Base-by-base conservation (phyloP, 2,797 vertebrate genomes). In the Spinibarbus caldwelli region DNA sequence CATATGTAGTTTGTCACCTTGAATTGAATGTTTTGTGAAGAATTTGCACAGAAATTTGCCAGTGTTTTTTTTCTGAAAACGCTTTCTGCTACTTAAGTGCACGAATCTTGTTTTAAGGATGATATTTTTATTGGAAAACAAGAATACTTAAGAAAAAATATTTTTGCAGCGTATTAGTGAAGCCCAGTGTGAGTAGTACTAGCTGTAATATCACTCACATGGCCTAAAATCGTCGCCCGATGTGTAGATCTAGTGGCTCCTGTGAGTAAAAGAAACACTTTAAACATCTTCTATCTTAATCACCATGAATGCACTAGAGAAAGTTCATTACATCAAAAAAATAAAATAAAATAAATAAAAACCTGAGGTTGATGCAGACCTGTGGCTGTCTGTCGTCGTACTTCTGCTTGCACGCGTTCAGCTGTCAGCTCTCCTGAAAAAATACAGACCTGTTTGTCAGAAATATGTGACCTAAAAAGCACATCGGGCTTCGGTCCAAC, bases 381-480 rank as follows among this genome's bases (percentile, higher is more conserved):
- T 85, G 86, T 73, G 72, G 81, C 23, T 21, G 45, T 72, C 62
- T n/a, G 86, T 68, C 7, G 62, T 19, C 29, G 78, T 57, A 54
- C 80, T 91, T 90, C 92, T 83, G 80, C 91, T 89, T 87, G 54
- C 57, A 90, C 83, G 67, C 71, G 41, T 14, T 83, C 70, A 73
- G 82, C 81, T 14, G 83, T 96, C 93, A 95, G 92, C 91, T 94
- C 85, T 92, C 91, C 94, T 95, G 91, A 45, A 70, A 89, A 92
- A n/a, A 91, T 93, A 92, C 90, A 85, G 84, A 84, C 43, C 89
- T 73, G 86, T 19, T 86, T 82, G 79, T 45, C 82, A 90, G 72
- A 81, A 82, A 83, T 84, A 90, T 90, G 89, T 85, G 71, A 88
- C 49, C 88, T 7, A 54, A 31, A 36, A 41, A 62, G 4, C 26